Base-by-base conservation (phyloP, 2,888 invertebrate genomes). In the Tetranychus piercei region DNA sequence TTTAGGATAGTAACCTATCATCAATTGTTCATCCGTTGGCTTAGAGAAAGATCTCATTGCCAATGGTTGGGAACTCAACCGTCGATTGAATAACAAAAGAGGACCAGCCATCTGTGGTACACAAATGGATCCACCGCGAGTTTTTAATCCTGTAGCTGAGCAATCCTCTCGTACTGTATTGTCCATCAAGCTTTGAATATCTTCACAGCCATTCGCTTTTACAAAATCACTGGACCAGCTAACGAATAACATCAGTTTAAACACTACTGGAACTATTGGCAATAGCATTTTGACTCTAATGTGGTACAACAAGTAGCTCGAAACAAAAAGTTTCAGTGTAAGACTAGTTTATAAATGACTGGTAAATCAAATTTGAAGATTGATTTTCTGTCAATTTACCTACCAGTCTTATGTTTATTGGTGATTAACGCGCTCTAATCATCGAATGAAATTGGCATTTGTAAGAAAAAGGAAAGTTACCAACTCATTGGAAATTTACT, bases 151-250 rank as follows among this genome's bases (percentile, higher is more conserved):
- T 6, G 69, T 22, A 6, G 69, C 20, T 23, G 20, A 23, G 20
- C 69, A 69, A 11, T 69, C 69, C 23, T 69, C 69, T 23, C 69
- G 69, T 20, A 69, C 20, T 11, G 69, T 69, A 8, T 23, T 23
- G 34, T 69, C 69, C 69, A 69, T 69, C 69, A 69, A 23, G 20
- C 34, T 69, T 69, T 69, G 69, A 69, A 69, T 69, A 20, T 69
- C 69, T 69, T 69, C 69, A 69, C 69, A 69, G 9, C 55, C 55
- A 55, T 9, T 15, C 2, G 55, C 55, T 9, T 9, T 15, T 15
- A 55, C 55, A 55, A 15, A 7, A 55, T 55, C 11, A 7, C 55
- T 9, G 15, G 55, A 15, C 55, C 55, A 55, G 55, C 11, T 55
- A 55, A 55, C 55, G 15, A 55, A 6, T 55, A 55, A 55, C 55